Percentiles rank a stretch among this genome's conserved stretches.
These are phyloP conservation scores for Oreochromis grahami DNA, from an alignment of 2,797 vertebrate genomes.

Conservation along the genomic window DNA sequence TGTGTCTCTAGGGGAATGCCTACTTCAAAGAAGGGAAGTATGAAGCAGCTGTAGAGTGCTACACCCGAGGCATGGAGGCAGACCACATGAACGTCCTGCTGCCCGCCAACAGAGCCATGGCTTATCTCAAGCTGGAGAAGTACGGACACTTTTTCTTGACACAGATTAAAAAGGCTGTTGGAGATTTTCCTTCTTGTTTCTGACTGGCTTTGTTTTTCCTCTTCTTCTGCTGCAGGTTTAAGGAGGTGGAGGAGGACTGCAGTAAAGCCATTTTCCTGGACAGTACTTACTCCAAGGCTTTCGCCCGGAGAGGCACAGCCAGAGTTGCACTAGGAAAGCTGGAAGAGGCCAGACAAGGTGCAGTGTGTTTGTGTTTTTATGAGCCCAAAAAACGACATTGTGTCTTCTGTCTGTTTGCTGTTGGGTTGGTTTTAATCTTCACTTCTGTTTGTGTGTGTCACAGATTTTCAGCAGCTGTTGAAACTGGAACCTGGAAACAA, in stretches of 20 bases:
- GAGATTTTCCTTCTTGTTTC: background rate
- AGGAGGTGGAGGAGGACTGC: conserved; percentile 92
- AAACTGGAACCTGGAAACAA: conserved; percentile 96
- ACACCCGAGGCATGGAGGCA: conserved; percentile 86
- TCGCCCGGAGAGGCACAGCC: conserved; percentile 90
- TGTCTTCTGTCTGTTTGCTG: background rate
- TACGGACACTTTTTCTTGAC: conserved; percentile 36
- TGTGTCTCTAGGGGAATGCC: conserved; percentile 84
- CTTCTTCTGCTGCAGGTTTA: conserved; percentile 70
- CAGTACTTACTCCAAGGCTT: conserved; percentile 89
- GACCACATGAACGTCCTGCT: conserved; percentile 87
- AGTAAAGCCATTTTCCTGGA: conserved; percentile 85
- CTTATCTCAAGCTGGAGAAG: conserved; percentile 89
- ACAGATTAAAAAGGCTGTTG: rapidly evolving
- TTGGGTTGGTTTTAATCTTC: background rate
- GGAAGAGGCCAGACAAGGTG: conserved; percentile 87
- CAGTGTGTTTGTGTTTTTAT: background rate
- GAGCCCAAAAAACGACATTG: background rate
- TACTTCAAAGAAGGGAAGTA: conserved; percentile 97
- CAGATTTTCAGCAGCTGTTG: conserved; percentile 92
- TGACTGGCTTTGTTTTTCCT: background rate
- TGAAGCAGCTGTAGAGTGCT: conserved; percentile 89
- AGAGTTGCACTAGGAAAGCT: conserved; percentile 83
- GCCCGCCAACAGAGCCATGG: conserved; percentile 97
- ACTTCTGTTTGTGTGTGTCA: background rate